Evolutionary conservation across 1,140 invertebrate genomes (phyloP).

Genomic region (Ericerus pela): DNA sequence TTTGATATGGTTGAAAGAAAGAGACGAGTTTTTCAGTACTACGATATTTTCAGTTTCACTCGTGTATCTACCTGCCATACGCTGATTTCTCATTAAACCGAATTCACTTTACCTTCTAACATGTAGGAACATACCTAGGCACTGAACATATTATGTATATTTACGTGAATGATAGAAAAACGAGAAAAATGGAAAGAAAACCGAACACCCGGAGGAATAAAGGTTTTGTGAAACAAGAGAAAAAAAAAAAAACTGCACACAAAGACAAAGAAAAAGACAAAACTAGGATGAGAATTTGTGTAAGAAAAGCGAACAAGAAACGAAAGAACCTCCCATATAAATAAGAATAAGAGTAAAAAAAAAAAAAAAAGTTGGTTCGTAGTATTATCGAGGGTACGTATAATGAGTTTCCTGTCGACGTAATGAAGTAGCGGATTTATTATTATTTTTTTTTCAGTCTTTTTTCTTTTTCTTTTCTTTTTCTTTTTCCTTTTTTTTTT

Average conservation of each 20-base stretch:
- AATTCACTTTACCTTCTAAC: too few species aligned
- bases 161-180: too few species aligned
- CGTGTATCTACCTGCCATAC: too few species aligned
- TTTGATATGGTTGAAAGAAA: too few species aligned
- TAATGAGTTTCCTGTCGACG: conserved; percentile 11
- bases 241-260: not conserved
- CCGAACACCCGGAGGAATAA: too few species aligned
- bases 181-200: too few species aligned
- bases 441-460: conserved; percentile 8
- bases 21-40: too few species aligned
- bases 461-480: not conserved
- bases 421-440: conserved; percentile 12
- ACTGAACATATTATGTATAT: too few species aligned
- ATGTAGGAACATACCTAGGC: too few species aligned
- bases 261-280: not conserved
- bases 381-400: conserved; percentile 10
- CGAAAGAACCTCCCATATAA: conserved; percentile 7
- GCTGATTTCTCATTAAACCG: too few species aligned
- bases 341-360: conserved; percentile 1
- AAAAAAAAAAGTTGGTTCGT: not conserved
- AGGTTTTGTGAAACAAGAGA: too few species aligned
- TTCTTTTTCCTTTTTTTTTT: not conserved
- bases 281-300: conserved; percentile 3
- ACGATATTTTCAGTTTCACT: too few species aligned
- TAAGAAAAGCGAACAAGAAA: not conserved